Evolutionary conservation across 1,140 invertebrate species (phyloP), one percentile per base, ranked within the genome.

Genomic region (Drosophila punjabiensis): DNA sequence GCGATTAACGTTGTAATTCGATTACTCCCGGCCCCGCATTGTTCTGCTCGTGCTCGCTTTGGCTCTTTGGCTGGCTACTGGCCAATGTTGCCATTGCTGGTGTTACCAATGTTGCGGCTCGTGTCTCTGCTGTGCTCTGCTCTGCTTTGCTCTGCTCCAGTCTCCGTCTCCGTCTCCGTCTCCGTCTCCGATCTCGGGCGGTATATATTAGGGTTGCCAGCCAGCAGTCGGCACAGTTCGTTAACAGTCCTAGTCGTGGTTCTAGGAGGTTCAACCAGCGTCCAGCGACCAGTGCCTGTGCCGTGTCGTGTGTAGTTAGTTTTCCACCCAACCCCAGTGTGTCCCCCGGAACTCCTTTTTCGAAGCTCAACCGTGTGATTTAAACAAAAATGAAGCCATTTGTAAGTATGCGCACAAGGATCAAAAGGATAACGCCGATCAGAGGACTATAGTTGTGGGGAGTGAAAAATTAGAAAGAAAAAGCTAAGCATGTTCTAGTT

Each of bases 201-300:
- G 85, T 93, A 93, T 93, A 93, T 93, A 93, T 93, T 93, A 76
- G 76, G 85, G 90, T 78, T 55, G 53, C 70, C 76, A 79, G 75
- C 76, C 65, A 63, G 48, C 79, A 87, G 81, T 69, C 84, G 91
- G 92, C 92, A 93, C 92, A 93, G 92, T 93, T 93, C 79, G 92
- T 92, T 93, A 93, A 93, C 92, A 93, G 92, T 93, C 92, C 92
- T 93, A 93, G 92, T 93, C 92, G 87, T 76, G 87, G 87, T 93
- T 93, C 92, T 93, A 93, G 92, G 92, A 93, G 92, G 92, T 93
- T 93, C 80, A 92, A 90, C 88, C 79, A 92, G 91, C 86, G 84
- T 78, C 58, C 79, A 80, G 69, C 66, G 65, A 92, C 73, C 68
- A 82, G 64, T 78, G 48, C 61, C 53, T 78, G 85, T 76, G 70